Base-by-base conservation (phyloP, 2,888 invertebrate species). In the Zygogramma bicolorata region DNA sequence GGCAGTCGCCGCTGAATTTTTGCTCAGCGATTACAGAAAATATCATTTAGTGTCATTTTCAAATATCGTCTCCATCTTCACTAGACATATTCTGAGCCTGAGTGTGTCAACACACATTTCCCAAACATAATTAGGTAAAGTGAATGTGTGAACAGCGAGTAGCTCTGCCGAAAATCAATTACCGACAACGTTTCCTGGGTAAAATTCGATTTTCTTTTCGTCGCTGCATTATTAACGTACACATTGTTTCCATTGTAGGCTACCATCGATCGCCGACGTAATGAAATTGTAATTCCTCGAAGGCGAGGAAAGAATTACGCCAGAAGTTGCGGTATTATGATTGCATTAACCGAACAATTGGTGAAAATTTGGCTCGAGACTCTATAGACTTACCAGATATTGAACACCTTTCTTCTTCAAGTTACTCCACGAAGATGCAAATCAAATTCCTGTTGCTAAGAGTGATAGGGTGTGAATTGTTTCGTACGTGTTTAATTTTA, bases 141-240 rank as follows among this genome's bases (percentile, higher is more conserved):
- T 20, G 18, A 20, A 18, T 46, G 18, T 46, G 46, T 46, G 4
- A 18, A 3, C 46, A 46, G 20, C 46, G 18, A 22, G 25, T n/a
- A n/a, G n/a, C n/a, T n/a, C n/a, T n/a, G 53, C 53, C 25, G 13
- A 15, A 27, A 53, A 53, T 53, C 27, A 53, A 53, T 53, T 53
- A 53, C 7, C 53, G 53, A n/a, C 27, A 53, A 8, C 53, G 25
- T 53, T 53, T 53, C 15, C 53, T 53, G n/a, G 10, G 53, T 22
- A 53, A 53, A 53, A 53, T 53, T 53, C 27, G 27, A 53, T 53
- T 53, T 53, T 53, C 53, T 27, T 53, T 27, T n/a, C 53, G 25
- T 27, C 27, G 27, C 25, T 53, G 53, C 53, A 27, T 22, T 53
- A 53, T 53, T 27, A 53, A 53, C 27, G 53, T 27, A 53, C 22